Percentiles rank a stretch among this genome's conserved stretches.
phyloP scores from a whole-genome alignment of 2,113 vertebrate species.

The Ariopsis seemanni region DNA sequence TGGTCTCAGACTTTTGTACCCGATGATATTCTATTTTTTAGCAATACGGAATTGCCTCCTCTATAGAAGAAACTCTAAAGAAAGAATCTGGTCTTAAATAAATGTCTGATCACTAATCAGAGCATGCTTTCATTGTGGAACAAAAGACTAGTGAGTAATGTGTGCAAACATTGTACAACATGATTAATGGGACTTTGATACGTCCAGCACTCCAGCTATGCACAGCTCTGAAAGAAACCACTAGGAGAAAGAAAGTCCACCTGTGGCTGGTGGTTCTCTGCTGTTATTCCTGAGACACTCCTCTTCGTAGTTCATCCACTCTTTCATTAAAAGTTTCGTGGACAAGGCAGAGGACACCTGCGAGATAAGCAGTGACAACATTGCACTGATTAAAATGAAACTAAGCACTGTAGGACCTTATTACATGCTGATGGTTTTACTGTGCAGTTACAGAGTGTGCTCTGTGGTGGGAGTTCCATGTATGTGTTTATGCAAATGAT shows the following conservation, averaged over 20 bases:
- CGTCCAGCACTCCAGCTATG: neutral
- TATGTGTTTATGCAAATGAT: neutral
- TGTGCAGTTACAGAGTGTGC: neutral
- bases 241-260: constrained; percentile 57
- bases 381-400: neutral
- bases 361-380: constrained; percentile 5
- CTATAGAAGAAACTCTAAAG: neutral
- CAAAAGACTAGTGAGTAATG: neutral
- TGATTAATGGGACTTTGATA: constrained; percentile 22
- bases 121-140: constrained; percentile 50
- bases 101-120: neutral
- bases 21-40: neutral
- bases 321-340: constrained; percentile 67
- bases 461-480: neutral
- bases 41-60: neutral
- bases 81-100: neutral
- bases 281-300: constrained; percentile 72
- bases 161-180: neutral
- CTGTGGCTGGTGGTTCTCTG: constrained; percentile 56
- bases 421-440: neutral
- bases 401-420: neutral
- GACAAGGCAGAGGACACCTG: constrained; percentile 66
- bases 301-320: constrained; percentile 68
- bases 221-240: neutral
- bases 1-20: neutral